Evolutionary conservation across 2,888 invertebrate species (phyloP).

Genomic region (Frankliniella intonsa): DNA sequence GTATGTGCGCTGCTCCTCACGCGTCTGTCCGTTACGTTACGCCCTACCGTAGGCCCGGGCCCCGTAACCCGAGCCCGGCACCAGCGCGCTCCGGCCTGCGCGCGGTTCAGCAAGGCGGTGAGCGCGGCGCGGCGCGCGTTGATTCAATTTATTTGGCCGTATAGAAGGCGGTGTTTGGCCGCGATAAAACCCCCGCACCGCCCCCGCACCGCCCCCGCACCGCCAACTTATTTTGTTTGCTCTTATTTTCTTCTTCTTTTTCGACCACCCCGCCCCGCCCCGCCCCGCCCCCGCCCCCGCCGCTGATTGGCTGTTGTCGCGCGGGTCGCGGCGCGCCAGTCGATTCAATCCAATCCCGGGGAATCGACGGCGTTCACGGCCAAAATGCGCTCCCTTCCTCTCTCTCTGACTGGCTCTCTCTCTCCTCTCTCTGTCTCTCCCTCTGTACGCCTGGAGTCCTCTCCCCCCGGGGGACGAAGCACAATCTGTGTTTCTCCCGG

Average conservation of each 20-base stretch:
- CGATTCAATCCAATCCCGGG: background rate
- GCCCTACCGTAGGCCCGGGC: no score
- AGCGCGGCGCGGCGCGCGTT: background rate
- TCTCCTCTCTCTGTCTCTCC: background rate
- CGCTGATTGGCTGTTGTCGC: background rate
- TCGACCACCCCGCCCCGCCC: no score
- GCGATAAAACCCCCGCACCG: no score
- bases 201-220: no score
- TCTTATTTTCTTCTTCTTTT: no score
- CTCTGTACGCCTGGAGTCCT: background rate
- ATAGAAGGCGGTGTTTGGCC: background rate
- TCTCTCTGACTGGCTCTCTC: background rate
- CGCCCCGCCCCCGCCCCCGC: no score
- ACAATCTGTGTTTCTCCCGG: background rate
- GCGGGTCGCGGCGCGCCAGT: background rate
- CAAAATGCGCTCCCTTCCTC: background rate
- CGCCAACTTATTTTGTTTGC: no score
- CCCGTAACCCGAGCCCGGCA: no score
- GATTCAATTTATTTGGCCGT: conserved; percentile 24
- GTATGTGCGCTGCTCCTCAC: no score
- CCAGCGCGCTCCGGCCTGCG: no score
- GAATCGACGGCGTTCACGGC: background rate
- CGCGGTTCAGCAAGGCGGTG: background rate
- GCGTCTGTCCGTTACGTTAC: no score
- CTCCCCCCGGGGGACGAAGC: background rate